A percentile compares a stretch with the other conserved stretches of the same genome.
phyloP scores from a whole-genome alignment of 2,113 vertebrate genomes.

The Talpa occidentalis region DNA sequence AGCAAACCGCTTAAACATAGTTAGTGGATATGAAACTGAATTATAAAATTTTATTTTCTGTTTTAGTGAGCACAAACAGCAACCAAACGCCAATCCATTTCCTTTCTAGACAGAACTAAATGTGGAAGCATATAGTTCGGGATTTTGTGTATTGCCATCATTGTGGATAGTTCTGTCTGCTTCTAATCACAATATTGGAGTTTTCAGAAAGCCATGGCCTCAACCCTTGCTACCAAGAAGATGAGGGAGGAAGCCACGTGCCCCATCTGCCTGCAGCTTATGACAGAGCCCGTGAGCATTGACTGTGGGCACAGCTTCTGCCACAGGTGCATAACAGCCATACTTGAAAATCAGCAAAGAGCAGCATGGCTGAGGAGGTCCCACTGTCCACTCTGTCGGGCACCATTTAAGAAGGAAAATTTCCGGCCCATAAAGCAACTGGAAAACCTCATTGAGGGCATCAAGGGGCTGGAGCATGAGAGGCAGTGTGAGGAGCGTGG shows the following conservation, averaged over 20 bases:
- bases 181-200: background rate
- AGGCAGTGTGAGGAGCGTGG: background rate
- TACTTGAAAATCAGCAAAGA: conserved; percentile 76
- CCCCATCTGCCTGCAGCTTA: conserved; percentile 86
- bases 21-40: background rate
- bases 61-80: background rate
- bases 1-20: background rate
- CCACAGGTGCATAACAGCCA: conserved; percentile 82
- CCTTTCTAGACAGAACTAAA: background rate
- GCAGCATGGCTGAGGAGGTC: conserved; percentile 26
- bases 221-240: background rate
- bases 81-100: background rate
- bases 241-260: conserved; percentile 87
- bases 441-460: conserved; percentile 71
- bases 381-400: conserved; percentile 80
- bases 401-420: conserved; percentile 69
- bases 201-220: conserved; percentile 41
- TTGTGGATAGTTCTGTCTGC: background rate
- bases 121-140: background rate
- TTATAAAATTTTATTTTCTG: background rate
- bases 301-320: conserved; percentile 91
- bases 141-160: background rate
- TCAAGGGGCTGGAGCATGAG: conserved; percentile 19
- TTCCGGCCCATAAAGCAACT: conserved; percentile 72
- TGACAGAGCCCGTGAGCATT: conserved; percentile 86